A percentile compares a stretch with the other conserved stretches of the same genome.
Evolutionary conservation across 2,888 invertebrate species (phyloP).

Genomic region (Drosophila buzzatii): DNA sequence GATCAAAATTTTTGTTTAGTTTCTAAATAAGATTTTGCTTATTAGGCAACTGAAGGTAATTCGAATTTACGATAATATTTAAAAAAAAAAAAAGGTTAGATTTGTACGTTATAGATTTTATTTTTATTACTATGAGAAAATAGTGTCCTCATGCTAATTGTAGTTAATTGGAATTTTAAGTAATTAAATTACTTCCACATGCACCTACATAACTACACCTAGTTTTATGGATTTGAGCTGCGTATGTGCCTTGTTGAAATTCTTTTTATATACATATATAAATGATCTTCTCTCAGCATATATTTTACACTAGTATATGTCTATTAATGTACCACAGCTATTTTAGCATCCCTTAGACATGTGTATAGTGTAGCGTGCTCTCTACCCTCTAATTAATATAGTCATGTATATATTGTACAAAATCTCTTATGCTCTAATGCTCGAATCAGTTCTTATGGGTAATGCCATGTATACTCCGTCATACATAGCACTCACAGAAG

Average conservation of each 20-base stretch:
- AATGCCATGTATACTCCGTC: not conserved
- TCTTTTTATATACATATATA: not conserved
- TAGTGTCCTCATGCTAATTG: no score
- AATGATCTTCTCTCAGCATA: not conserved
- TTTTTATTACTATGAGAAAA: no score
- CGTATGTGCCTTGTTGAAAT: not conserved
- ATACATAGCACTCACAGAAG: not conserved
- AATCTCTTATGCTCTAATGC: not conserved
- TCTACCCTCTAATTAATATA: not conserved
- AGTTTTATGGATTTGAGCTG: not conserved
- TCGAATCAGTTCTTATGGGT: not conserved
- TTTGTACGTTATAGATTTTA: no score
- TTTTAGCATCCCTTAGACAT: not conserved
- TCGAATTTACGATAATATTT: no score
- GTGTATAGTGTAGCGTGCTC: not conserved
- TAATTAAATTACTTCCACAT: no score
- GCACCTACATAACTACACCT: not conserved
- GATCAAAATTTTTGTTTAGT: no score
- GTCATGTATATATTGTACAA: not conserved
- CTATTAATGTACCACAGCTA: not conserved
- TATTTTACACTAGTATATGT: not conserved
- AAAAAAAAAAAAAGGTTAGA: no score
- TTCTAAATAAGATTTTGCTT: no score
- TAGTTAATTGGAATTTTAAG: no score
- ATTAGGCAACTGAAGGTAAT: no score